Conservation (phyloP, 2,888 invertebrate species). For the Eilema sororculum region DNA sequence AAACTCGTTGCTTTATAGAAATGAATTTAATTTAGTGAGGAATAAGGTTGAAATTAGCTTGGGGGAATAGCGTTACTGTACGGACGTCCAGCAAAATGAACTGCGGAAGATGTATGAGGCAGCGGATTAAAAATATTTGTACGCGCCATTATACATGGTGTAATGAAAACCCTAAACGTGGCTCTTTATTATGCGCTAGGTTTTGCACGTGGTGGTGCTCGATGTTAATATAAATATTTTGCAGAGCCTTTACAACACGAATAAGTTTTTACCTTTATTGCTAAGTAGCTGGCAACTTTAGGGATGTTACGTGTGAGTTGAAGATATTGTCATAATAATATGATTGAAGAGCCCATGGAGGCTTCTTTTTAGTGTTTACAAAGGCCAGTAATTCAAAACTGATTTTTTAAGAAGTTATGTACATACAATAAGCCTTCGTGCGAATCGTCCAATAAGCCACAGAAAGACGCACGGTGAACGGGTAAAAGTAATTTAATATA, state of each 20-base stretch:
- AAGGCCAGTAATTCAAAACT: too few relatives aligned
- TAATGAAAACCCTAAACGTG: slow-evolving; percentile 83
- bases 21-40: slow-evolving; percentile 23
- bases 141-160: slow-evolving; percentile 85
- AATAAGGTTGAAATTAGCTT: slow-evolving; percentile 54
- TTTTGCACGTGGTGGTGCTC: slow-evolving; percentile 39
- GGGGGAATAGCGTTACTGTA: slow-evolving; percentile 63
- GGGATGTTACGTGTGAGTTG: not conserved
- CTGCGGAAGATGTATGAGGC: slow-evolving; percentile 85
- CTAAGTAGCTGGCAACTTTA: too few relatives aligned
- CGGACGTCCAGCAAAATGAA: slow-evolving; percentile 81
- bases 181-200: slow-evolving; percentile 80
- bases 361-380: too few relatives aligned
- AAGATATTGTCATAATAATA: not conserved
- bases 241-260: not conserved
- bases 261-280: not conserved
- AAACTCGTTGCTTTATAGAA: slow-evolving; percentile 31
- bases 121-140: slow-evolving; percentile 87
- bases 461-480: not conserved
- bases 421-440: too few relatives aligned
- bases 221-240: slow-evolving; percentile 10
- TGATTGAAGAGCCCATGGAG: too few relatives aligned
- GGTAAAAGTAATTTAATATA: not conserved
- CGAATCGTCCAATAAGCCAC: too few relatives aligned
- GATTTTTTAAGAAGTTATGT: too few relatives aligned